These are phyloP conservation scores for Caenorhabditis sp. DNA, from an alignment of 2,888 invertebrate species.

Conservation along the genomic window DNA sequence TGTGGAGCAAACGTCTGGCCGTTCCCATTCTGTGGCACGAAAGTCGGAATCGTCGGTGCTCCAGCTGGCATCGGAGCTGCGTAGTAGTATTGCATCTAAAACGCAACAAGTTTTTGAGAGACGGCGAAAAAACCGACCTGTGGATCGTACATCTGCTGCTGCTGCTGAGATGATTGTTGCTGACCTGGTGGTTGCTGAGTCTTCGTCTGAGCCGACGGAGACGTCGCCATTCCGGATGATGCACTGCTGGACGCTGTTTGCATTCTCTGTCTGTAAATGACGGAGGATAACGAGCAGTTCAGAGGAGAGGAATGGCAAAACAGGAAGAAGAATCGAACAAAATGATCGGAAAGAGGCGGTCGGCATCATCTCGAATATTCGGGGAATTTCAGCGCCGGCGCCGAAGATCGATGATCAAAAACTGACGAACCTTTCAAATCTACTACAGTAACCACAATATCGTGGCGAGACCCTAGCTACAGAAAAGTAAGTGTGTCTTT, in stretches of 20 bases:
- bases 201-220: conserved; percentile 12
- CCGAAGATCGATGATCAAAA: conserved; percentile 3
- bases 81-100: conserved; percentile 48
- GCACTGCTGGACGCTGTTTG: conserved; percentile 45
- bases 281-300: too few species aligned
- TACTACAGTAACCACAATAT: not conserved
- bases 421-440: too few species aligned
- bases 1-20: conserved; percentile 19
- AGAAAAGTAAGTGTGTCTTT: not conserved
- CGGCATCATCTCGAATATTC: not conserved
- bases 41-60: conserved; percentile 26
- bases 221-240: conserved; percentile 14
- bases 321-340: not conserved
- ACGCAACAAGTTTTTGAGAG: not conserved
- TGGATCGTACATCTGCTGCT: conserved; percentile 31
- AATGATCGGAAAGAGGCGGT: not conserved
- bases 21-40: conserved; percentile 15
- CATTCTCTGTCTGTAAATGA: conserved; percentile 34
- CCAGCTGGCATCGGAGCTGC: conserved; percentile 36
- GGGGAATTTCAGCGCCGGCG: conserved; percentile 17
- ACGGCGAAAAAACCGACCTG: not conserved
- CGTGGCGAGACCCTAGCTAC: not conserved
- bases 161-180: conserved; percentile 15
- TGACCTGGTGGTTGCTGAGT: conserved; percentile 11
- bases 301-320: not conserved